Evolutionary conservation across 2,797 vertebrate species (phyloP).

Genomic region (Hydrolagus colliei): DNA sequence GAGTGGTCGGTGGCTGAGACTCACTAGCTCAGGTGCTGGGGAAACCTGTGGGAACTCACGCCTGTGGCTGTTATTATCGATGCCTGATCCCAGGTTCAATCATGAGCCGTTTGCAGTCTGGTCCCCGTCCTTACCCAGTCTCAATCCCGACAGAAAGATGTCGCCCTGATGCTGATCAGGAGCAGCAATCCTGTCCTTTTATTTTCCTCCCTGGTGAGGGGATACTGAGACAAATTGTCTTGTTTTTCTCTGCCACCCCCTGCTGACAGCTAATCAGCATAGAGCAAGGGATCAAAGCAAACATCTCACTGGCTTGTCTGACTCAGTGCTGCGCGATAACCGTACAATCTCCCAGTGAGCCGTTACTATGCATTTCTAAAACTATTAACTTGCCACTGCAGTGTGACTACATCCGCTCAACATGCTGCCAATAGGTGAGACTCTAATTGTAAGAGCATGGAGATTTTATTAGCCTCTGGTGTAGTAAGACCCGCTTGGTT

Average conservation of each 20-base stretch:
- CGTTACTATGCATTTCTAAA: not conserved
- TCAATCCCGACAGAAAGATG: not conserved
- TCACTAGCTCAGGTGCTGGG: no score
- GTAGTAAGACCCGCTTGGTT: slow-evolving; percentile 26
- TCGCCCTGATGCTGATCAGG: not conserved
- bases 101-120: no score
- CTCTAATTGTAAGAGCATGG: not conserved
- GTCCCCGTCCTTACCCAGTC: not conserved
- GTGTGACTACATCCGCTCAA: not conserved
- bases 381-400: not conserved
- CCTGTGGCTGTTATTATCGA: no score
- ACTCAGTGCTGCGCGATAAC: not conserved
- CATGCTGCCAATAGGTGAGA: not conserved
- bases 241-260: not conserved
- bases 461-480: not conserved
- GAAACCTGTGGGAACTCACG: not conserved
- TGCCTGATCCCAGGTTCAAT: no score
- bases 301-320: not conserved
- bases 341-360: not conserved
- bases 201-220: not conserved
- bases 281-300: not conserved
- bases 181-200: not conserved
- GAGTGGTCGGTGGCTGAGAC: no score
- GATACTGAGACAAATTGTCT: not conserved
- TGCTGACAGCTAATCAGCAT: not conserved